A percentile compares a stretch with the other conserved stretches of the same genome.
Conservation (phyloP, 2,797 vertebrate genomes). For the Channa striata region DNA sequence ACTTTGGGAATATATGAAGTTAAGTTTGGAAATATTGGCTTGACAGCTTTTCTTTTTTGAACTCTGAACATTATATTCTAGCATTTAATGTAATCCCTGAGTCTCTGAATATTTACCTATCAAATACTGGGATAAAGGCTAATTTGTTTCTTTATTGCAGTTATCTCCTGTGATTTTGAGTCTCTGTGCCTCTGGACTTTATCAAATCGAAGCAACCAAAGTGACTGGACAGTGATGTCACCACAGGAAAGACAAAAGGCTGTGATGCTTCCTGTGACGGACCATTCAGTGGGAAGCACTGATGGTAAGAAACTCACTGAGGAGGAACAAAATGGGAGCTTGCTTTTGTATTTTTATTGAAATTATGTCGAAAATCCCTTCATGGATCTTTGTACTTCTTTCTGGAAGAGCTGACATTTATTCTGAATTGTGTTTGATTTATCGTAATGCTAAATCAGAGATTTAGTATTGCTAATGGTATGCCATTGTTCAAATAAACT, state of each 20-base stretch:
- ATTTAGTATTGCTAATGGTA: conserved; percentile 8
- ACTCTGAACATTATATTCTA: too few relatives aligned
- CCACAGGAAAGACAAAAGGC: conserved; percentile 67
- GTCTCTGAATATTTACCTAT: neutral
- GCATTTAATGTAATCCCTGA: neutral
- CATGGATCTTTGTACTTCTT: neutral
- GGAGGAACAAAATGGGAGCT: neutral
- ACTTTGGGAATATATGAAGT: too few relatives aligned
- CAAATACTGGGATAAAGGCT: neutral
- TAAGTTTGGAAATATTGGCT: too few relatives aligned
- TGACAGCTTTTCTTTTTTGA: too few relatives aligned
- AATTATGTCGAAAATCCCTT: neutral
- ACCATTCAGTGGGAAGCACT: conserved; percentile 80
- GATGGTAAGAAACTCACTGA: conserved; percentile 80
- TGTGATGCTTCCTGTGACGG: conserved; percentile 66
- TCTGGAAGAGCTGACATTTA: conserved; percentile 11
- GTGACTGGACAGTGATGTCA: conserved; percentile 87
- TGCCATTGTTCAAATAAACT: conserved; percentile 8
- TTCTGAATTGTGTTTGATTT: conserved; percentile 3
- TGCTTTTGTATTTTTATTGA: too few relatives aligned
- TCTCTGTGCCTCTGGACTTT: conserved; percentile 87
- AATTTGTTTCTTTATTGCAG: conserved; percentile 65
- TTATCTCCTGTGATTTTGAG: conserved; percentile 86
- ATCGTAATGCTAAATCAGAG: neutral
- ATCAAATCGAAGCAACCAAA: conserved; percentile 82